A percentile compares a stretch with the other conserved stretches of the same genome.
Conservation (phyloP, 2,113 vertebrate species). For the Rynchops niger region DNA sequence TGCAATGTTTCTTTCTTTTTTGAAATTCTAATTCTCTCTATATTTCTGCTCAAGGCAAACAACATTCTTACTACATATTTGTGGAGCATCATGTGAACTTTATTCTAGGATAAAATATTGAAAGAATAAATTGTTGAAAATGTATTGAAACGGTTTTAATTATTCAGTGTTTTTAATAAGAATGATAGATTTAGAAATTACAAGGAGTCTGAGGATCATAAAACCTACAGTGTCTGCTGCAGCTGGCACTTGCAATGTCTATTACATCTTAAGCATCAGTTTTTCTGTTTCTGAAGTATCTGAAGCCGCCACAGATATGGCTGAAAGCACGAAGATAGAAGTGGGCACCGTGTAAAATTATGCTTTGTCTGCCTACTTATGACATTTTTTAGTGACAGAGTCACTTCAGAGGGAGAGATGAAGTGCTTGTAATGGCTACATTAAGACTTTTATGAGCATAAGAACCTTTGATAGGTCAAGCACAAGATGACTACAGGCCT, state of each 20-base stretch:
- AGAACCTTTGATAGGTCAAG: neutral
- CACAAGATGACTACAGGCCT: neutral
- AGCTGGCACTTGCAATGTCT: neutral
- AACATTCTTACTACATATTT: neutral
- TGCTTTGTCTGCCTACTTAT: neutral
- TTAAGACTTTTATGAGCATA: neutral
- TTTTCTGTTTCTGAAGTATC: neutral
- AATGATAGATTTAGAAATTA: conserved; percentile 22
- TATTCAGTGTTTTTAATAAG: conserved; percentile 32
- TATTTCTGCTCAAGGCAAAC: conserved; percentile 1
- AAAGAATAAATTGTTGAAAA: conserved; percentile 1
- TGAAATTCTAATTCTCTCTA: neutral
- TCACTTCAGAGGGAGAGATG: neutral
- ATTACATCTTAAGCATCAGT: neutral
- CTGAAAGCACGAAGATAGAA: neutral
- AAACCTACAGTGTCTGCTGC: neutral
- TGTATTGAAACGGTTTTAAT: neutral
- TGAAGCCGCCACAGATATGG: neutral
- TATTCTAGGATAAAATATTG: conserved; percentile 12
- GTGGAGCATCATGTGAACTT: neutral
- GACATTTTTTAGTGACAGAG: neutral
- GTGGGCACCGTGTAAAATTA: neutral
- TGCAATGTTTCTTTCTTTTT: neutral
- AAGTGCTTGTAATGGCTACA: neutral
- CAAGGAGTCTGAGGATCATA: neutral